Evolutionary conservation across 2,888 invertebrate genomes (phyloP), one percentile per base, ranked within the genome.

Genomic region (Eristalinus aeneus): DNA sequence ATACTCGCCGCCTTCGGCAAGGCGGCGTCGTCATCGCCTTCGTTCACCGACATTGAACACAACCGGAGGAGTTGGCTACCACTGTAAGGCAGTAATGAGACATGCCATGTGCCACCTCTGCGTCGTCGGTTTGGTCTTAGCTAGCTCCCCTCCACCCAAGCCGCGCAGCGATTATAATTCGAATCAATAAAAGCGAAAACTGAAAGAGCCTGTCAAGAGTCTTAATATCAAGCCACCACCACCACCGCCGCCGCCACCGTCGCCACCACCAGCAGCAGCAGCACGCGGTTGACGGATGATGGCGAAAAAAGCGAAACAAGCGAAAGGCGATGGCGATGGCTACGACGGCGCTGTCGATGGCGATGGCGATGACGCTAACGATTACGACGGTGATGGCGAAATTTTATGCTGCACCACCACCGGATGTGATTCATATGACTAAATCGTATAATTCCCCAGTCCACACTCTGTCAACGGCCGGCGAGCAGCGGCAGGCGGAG

Each of bases 361-460:
- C 68, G 73, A 56, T 68, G 54, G 32, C 61, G 65, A 65, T 54
- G 16, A 63, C 54, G 60, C 63, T 71, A 46, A 46, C 46, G 46
- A 46, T 46, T 46, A 58, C 74, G 60, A 65, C 56, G 72, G 39
- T 46, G 73, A 82, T 82, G 77, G 77, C 86, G 86, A 86, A 86
- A 86, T 82, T 46, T 86, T 82, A 86, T 82, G 82, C 82, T 82
- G 82, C 86, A 86, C 82, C 73, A 78, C 74, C 77, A 82, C 86
- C 86, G 86, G 86, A 86, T 82, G 69, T 86, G 86, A 86, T 86
- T 86, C 86, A 86, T 86, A 86, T 74, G 77, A 67, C 86, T 82
- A 86, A 86, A 82, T 86, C 86, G 82, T 86, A 78, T 82, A 78
- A 82, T 86, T 82, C 82, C 76, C 65, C 39, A 63, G 60, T 36